Conservation (phyloP, 2,113 vertebrate species). For the Chlorodrepanis virens region DNA sequence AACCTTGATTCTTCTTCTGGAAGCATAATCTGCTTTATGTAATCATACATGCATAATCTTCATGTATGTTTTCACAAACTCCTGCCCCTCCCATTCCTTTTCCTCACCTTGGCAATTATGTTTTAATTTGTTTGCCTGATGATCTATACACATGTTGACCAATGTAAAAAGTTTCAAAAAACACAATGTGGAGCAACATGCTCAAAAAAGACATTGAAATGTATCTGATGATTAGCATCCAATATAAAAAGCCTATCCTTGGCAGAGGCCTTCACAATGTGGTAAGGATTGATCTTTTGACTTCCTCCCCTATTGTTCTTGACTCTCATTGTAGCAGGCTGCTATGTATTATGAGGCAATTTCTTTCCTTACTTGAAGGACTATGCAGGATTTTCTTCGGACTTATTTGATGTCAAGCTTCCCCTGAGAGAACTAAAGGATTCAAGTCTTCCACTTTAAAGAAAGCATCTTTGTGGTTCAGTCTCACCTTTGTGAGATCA, state of each 20-base stretch:
- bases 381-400: background rate
- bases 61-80: background rate
- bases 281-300: constrained; percentile 5
- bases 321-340: background rate
- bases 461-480: background rate
- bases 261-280: background rate
- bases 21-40: background rate
- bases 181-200: background rate
- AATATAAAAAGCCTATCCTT: background rate
- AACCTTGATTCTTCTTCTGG: background rate
- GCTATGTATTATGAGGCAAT: background rate
- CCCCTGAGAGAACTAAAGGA: background rate
- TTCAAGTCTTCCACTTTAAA: background rate
- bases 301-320: background rate
- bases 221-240: background rate
- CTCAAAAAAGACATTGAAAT: background rate
- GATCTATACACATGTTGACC: background rate
- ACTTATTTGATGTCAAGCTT: background rate
- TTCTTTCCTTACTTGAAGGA: background rate
- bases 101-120: background rate
- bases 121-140: background rate
- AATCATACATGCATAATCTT: background rate
- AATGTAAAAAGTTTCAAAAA: background rate
- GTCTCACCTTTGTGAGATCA: background rate
- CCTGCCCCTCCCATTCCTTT: background rate